Percentiles rank a stretch among this genome's conserved stretches.
These are phyloP conservation scores for Microtus richardsoni DNA, from an alignment of 2,113 vertebrate genomes.

Conservation along the genomic window DNA sequence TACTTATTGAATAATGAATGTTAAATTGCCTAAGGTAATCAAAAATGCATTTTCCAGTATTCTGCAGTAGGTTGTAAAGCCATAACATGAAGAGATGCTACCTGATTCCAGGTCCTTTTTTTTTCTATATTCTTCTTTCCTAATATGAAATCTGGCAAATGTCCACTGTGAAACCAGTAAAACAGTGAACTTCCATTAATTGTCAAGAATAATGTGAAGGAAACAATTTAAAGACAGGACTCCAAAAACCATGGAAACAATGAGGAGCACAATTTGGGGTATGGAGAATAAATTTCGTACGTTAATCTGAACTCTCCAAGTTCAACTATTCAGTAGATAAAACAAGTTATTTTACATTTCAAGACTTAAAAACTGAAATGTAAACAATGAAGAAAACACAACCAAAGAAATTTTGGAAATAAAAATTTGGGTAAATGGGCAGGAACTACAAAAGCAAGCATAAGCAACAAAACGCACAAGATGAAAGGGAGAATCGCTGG, in stretches of 20 bases:
- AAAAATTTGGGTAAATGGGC: no score
- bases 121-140: not conserved
- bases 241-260: not conserved
- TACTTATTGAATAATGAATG: not conserved
- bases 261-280: not conserved
- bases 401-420: no score
- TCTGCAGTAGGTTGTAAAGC: not conserved
- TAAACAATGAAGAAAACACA: no score
- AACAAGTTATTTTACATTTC: not conserved
- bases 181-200: not conserved
- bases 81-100: not conserved
- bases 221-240: not conserved
- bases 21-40: not conserved
- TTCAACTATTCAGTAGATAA: not conserved
- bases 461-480: no score
- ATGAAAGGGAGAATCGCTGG: no score
- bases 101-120: not conserved
- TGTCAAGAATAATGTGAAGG: not conserved
- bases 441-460: no score
- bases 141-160: not conserved
- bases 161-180: not conserved
- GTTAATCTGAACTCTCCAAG: not conserved
- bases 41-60: not conserved
- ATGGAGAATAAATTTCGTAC: accelerated
- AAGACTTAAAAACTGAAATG: not conserved